Conservation (phyloP, 2,797 vertebrate genomes). For the Macropus fuliginosus region DNA sequence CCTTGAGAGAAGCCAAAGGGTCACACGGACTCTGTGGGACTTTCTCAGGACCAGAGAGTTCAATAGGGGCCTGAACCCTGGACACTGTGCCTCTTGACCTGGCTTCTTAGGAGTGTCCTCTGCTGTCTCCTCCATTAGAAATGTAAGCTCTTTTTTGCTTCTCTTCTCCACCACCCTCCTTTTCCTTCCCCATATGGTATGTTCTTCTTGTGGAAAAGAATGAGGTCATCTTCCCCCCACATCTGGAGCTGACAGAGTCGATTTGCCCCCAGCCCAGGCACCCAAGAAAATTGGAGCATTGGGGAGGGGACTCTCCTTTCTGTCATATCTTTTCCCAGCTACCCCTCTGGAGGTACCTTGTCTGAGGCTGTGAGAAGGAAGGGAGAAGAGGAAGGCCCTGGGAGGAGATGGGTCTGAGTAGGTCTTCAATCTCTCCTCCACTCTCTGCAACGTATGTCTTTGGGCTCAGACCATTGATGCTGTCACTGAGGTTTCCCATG, state of each 20-base stretch:
- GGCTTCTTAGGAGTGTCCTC: not conserved
- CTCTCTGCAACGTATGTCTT: not conserved
- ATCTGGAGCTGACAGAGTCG: not conserved
- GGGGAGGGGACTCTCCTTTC: not conserved
- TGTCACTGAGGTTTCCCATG: not conserved
- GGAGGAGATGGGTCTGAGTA: not conserved
- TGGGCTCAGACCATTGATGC: not conserved
- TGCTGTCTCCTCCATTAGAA: not conserved
- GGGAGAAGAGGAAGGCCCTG: not conserved
- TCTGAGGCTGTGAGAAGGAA: not conserved
- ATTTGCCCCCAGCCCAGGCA: not conserved
- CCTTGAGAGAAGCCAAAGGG: not conserved
- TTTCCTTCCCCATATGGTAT: not conserved
- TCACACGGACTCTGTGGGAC: not conserved
- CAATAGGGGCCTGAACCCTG: not conserved
- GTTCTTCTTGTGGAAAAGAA: not conserved
- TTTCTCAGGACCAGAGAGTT: not conserved
- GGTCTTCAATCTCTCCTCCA: not conserved
- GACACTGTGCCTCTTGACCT: not conserved
- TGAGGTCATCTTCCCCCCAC: not conserved
- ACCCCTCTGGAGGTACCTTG: not conserved
- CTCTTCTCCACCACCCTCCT: not conserved
- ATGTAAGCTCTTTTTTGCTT: not conserved
- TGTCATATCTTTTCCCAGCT: not conserved
- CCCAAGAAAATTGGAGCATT: not conserved